phyloP scores from a whole-genome alignment of 2,797 vertebrate genomes.

The Aselliscus stoliczkanus region DNA sequence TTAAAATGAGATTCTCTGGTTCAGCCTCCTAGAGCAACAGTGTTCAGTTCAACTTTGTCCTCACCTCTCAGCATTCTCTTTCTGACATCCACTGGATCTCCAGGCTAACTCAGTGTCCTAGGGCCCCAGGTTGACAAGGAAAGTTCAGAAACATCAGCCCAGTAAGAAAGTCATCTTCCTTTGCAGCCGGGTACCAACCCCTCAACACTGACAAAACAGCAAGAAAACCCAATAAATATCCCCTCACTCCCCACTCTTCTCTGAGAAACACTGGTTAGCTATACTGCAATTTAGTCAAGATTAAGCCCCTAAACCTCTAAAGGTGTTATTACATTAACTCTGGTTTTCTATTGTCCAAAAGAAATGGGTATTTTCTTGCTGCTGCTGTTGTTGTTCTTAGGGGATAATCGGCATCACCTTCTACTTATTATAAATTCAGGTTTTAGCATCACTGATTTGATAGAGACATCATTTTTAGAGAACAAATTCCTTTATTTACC shows the following conservation, averaged over 20 bases:
- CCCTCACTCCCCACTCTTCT: not conserved
- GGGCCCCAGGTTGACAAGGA: not conserved
- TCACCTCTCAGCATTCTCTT: not conserved
- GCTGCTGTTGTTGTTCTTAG: not conserved
- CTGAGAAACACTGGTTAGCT: not conserved
- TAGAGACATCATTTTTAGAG: not conserved
- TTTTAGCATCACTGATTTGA: conserved; percentile 11
- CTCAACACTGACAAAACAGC: not conserved
- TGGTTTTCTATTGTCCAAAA: not conserved
- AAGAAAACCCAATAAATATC: not conserved
- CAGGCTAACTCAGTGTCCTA: not conserved
- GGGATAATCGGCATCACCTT: not conserved
- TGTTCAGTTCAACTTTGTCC: not conserved
- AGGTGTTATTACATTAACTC: not conserved
- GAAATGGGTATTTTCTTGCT: not conserved
- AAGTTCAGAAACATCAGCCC: not conserved
- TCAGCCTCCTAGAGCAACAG: not conserved
- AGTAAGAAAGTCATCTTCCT: not conserved
- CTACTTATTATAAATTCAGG: not conserved
- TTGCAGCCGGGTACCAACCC: not conserved
- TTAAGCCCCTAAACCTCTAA: not conserved
- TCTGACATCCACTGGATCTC: not conserved
- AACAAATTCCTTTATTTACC: not conserved
- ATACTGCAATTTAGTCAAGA: not conserved
- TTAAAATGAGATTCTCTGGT: not conserved